phyloP scores from a whole-genome alignment of 2,888 invertebrate genomes.

The Drosophila siamana region DNA sequence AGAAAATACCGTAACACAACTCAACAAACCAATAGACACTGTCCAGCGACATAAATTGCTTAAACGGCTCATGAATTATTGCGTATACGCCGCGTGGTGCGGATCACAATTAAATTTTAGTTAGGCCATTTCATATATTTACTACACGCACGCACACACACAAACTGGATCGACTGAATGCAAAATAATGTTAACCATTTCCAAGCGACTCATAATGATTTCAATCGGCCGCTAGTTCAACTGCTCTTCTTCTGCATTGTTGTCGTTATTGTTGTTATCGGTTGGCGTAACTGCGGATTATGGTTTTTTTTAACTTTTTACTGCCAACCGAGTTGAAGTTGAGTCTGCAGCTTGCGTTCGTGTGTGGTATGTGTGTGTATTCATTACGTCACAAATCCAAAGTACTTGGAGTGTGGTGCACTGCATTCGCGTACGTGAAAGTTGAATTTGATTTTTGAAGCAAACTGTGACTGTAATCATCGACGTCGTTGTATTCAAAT shows the following conservation, averaged over 20 bases:
- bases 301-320: conserved; percentile 46
- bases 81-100: conserved; percentile 72
- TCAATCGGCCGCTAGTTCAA: conserved; percentile 63
- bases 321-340: conserved; percentile 49
- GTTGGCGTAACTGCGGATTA: conserved; percentile 67
- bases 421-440: conserved; percentile 74
- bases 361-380: conserved; percentile 29
- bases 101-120: conserved; percentile 68
- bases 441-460: conserved; percentile 63
- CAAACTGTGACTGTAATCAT: conserved; percentile 18
- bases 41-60: conserved; percentile 67
- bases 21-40: conserved; percentile 33
- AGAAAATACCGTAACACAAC: conserved; percentile 41
- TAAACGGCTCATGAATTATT: conserved; percentile 78
- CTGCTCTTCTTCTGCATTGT: conserved; percentile 31
- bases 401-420: conserved; percentile 69
- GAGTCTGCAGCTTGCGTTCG: conserved; percentile 39
- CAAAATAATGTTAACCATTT: conserved; percentile 71
- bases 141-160: conserved; percentile 22
- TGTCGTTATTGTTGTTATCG: conserved; percentile 43
- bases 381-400: conserved; percentile 60
- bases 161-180: conserved; percentile 61
- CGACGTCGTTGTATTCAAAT: conserved; percentile 53
- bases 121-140: conserved; percentile 55
- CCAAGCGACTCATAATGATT: conserved; percentile 62